Percentiles rank a stretch among this genome's conserved stretches.
Conservation (phyloP, 1,140 invertebrate species). For the Zaprionus inermis region DNA sequence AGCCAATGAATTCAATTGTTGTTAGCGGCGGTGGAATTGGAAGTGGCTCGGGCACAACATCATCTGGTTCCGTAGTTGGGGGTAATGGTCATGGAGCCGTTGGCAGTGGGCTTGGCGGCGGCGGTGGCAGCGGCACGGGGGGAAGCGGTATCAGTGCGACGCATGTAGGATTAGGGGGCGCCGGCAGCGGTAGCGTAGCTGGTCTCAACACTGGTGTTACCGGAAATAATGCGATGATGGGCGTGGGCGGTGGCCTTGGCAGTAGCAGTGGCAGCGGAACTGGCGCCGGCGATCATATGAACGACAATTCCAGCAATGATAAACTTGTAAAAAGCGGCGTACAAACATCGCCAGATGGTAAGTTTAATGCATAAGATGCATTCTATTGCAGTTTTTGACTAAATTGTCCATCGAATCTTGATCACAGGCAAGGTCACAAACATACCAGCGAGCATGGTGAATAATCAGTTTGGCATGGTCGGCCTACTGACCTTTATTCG, state of each 20-base stretch:
- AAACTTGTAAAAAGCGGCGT: constrained; percentile 91
- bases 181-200: constrained; percentile 80
- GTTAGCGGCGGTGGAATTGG: constrained; percentile 81
- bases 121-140: constrained; percentile 62
- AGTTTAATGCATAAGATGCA: not conserved
- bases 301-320: constrained; percentile 84
- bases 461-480: constrained; percentile 99
- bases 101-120: constrained; percentile 68
- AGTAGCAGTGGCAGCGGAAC: constrained; percentile 52
- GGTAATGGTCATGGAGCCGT: constrained; percentile 68
- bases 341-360: constrained; percentile 96
- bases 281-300: constrained; percentile 72
- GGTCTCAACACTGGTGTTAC: constrained; percentile 76
- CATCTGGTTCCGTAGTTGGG: constrained; percentile 62
- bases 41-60: constrained; percentile 52
- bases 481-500: constrained; percentile 98
- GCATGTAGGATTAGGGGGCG: constrained; percentile 71
- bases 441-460: constrained; percentile 99
- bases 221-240: constrained; percentile 73
- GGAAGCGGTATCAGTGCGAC: constrained; percentile 78
- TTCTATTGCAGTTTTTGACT: not conserved
- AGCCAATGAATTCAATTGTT: constrained; percentile 84
- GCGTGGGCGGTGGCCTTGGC: constrained; percentile 69
- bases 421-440: constrained; percentile 95
- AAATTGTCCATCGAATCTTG: constrained; percentile 39